Evolutionary conservation across 2,888 invertebrate species (phyloP), one percentile per base, ranked within the genome.

Genomic region (Bruchidius siliquastri): DNA sequence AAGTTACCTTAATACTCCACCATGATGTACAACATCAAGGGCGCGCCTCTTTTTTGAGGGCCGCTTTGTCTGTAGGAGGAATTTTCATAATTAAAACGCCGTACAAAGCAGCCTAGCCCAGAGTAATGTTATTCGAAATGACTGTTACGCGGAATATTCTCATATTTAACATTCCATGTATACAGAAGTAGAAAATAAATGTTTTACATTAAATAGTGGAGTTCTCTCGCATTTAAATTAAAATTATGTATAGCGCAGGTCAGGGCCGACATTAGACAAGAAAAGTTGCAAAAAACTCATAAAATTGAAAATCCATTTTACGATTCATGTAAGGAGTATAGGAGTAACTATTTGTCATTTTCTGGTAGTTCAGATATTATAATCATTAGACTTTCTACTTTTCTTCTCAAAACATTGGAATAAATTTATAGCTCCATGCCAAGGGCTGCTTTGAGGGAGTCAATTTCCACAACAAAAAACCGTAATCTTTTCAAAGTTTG

Each of bases 61-160:
- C 18, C 49, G 49, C 49, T 49, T 49, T 49, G 49, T 49, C 49
- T 49, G 49, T 13, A 49, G 74, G 74, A 30, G 77, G 78, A 77
- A 78, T 78, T 77, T 77, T 76, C 77, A 77, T 78, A 78, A 78
- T 77, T 77, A 78, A 77, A 78, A 77, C 77, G 49, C 10, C 77
- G 76, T 77, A 73, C 72, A 73, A 72, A 74, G 74, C 76, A 76
- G 75, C 73, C 75, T 76, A 77, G 77, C 78, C 76, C 76, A 76
- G 76, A 76, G 76, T 78, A 76, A 74, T 72, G 69, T 72, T 71
- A 49, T 49, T 49, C 66, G 75, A 71, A 72, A 76, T 71, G 73
- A 72, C 70, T 72, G 74, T 69, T 68, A 20, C 20, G 66, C 69
- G 49, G 18, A 70, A 68, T 30, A 21, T 32, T 22, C 66, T 68